Base-by-base conservation (phyloP, 2,113 vertebrate species). In the Grallaria varia region DNA sequence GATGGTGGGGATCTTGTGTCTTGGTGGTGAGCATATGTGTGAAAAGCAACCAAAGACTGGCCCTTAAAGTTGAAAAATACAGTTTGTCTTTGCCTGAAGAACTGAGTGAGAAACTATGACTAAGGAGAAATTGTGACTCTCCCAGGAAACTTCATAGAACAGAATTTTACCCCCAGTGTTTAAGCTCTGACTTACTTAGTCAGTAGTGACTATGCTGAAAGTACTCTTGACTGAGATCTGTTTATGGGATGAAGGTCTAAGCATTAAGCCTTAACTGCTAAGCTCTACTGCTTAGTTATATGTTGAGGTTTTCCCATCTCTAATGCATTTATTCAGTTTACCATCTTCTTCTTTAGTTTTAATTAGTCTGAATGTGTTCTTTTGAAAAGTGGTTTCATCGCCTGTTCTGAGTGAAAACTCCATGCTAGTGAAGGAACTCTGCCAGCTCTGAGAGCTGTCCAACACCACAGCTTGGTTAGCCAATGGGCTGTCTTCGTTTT, bases 221-320 rank as follows among this genome's bases (percentile, higher is more conserved):
- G 79, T 68, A 47, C 39, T 55, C 4, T 67, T 94, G 72, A 67
- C 63, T 63, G 63, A 75, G 44, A 91, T 69, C 59, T 35, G 35
- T 81, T 93, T 77, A 55, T 91, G 76, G 76, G 92, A 92, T 95
- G 83, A 85, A 86, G 20, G 39, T 82, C 82, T 91, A 40, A 77
- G 72, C 82, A 56, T 90, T 91, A 93, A 95, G 23, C 28, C 66
- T 94, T 93, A 91, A 50, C 22, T 56, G 44, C 80, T 89, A 78
- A 96, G 76, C 79, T 64, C 15, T 52, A 4, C 63, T 88, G 37
- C 85, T 88, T 72, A 82, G 56, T 78, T 84, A 18, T 68, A 37
- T 73, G 71, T 59, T 0, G 0, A 22, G 9, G 22, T 79, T 90
- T 96, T 77, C 27, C 25, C 15, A 27, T 64, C 44, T 68, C 45